Conservation (phyloP, 2,113 vertebrate species). For the Sinocyclocheilus maitianheensis region DNA sequence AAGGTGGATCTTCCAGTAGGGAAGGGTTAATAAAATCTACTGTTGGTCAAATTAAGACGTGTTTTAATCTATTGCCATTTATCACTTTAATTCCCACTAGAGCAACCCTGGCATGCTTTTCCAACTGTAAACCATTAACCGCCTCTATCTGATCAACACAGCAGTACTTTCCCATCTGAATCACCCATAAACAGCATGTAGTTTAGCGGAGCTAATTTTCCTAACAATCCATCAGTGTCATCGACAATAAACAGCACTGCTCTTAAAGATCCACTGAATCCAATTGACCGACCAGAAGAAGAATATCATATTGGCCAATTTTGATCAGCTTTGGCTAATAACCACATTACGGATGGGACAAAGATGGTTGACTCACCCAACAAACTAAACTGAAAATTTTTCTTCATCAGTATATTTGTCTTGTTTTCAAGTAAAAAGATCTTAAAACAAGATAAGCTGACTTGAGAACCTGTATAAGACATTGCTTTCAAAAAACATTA, state of each 20-base stretch:
- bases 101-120: constrained; percentile 4
- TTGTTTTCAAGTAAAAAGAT: background rate
- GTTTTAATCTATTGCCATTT: background rate
- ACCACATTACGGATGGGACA: no score
- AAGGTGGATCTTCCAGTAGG: background rate
- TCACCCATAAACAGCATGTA: constrained; percentile 16
- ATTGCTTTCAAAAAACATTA: background rate
- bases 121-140: background rate
- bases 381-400: background rate
- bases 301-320: no score
- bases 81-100: constrained; percentile 5
- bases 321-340: background rate
- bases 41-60: background rate
- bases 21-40: background rate
- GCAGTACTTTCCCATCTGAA: constrained; percentile 17
- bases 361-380: background rate
- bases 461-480: background rate
- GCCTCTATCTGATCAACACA: constrained; percentile 19
- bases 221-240: constrained; percentile 7
- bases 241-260: background rate
- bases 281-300: background rate
- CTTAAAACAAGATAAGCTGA: no score
- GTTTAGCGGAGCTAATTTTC: background rate
- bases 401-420: no score
- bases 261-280: background rate